Evolutionary conservation across 2,797 vertebrate species (phyloP).

Genomic region (Carcharodon carcharias): DNA sequence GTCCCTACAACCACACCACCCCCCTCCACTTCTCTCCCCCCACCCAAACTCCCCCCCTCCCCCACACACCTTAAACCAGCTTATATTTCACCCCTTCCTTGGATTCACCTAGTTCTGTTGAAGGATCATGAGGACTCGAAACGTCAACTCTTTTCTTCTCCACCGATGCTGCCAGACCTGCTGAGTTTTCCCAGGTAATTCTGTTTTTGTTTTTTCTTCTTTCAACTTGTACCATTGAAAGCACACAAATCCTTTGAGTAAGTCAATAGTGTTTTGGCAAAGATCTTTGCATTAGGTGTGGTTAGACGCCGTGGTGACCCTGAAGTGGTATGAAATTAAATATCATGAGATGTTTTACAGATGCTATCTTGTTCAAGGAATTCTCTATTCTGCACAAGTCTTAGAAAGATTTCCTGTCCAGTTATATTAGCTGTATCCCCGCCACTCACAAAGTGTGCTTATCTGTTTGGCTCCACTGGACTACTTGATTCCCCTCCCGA

Average conservation of each 20-base stretch:
- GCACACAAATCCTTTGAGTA: background rate
- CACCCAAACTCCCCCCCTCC: too few relatives aligned
- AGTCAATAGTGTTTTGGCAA: background rate
- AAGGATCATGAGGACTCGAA: too few relatives aligned
- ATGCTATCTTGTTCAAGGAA: background rate
- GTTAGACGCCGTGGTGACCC: background rate
- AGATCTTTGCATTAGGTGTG: background rate
- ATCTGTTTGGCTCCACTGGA: background rate
- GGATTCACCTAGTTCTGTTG: too few relatives aligned
- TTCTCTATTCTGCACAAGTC: background rate
- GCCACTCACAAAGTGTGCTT: background rate
- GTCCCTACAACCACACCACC: too few relatives aligned
- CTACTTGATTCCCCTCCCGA: too few relatives aligned
- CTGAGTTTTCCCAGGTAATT: too few relatives aligned
- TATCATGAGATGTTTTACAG: background rate
- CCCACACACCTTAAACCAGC: too few relatives aligned
- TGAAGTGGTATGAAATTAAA: background rate
- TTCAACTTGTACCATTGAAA: background rate
- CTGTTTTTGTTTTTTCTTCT: background rate
- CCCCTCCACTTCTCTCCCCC: too few relatives aligned
- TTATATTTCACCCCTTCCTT: too few relatives aligned
- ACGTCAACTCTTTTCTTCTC: too few relatives aligned
- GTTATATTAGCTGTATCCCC: background rate
- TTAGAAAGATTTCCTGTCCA: background rate
- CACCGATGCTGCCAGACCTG: too few relatives aligned